Evolutionary conservation across 2,888 invertebrate genomes (phyloP), one percentile per base, ranked within the genome.

Genomic region (Cosmopolites sordidus): DNA sequence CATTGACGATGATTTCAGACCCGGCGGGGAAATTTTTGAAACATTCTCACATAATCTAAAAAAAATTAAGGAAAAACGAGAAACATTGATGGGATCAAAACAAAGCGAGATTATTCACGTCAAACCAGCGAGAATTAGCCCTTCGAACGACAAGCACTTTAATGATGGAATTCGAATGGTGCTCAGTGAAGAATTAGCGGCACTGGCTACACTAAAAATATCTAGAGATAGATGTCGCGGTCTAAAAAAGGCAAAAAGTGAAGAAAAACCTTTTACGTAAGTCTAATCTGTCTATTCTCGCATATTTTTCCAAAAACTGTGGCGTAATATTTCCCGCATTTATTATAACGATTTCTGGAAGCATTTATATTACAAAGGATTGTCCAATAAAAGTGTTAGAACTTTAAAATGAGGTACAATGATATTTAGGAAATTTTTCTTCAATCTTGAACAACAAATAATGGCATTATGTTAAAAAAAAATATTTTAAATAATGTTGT

Each of bases 181-280:
- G 12, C 38, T 58, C 9, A 43, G 51, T 22, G 54, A 55, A 27
- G 58, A 54, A 17, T 14, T 58, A 37, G 54, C 54, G 22, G 54
- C 58, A 11, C 30, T 58, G 45, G 58, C 58, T 2, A 49, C 51
- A 0, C 27, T 58, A 2, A 52, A 52, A 40, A 48, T 54, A 12
- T 42, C 39, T 14, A 29, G 51, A 15, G 54, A 48, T n/a, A 51
- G 22, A 39, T 58, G 54, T 39, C n/a, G 30, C 29, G 58, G 58
- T 33, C 39, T 58, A 33, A 47, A 44, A 27, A 58, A 58, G 22
- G 33, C 51, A 9, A 58, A 40, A 17, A 58, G 58, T 16, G 58
- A 58, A 39, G 56, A 56, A 16, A 49, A 38, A 16, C 47, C 49
- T 9, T 45, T 56, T 46, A 53, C 56, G 56, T 56, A 56, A 44